Evolutionary conservation across 2,888 invertebrate genomes (phyloP).

Genomic region (Habroteleia sp.): DNA sequence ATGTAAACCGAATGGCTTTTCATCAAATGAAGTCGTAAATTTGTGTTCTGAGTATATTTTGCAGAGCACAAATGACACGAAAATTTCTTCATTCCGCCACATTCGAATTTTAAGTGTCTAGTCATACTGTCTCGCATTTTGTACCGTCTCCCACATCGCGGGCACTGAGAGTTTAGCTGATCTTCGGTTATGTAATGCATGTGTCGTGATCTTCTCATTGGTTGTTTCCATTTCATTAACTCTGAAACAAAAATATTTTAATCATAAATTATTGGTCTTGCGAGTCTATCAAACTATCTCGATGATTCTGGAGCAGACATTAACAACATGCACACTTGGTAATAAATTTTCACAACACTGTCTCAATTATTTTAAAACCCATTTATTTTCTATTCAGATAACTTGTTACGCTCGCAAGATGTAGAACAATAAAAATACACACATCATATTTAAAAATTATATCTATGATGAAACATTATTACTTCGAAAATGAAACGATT

Average conservation of each 20-base stretch:
- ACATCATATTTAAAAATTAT: constrained; percentile 6
- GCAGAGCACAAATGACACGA: constrained; percentile 71
- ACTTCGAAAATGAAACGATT: no score
- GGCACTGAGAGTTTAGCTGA: constrained; percentile 28
- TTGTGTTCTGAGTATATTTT: constrained; percentile 66
- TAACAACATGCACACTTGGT: constrained; percentile 18
- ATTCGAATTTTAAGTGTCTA: constrained; percentile 80
- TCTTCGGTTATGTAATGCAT: constrained; percentile 77
- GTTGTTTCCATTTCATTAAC: not conserved
- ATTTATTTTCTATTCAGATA: constrained; percentile 23
- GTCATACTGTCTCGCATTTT: constrained; percentile 75
- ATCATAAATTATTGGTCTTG: not conserved
- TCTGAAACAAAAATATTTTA: constrained; percentile 23
- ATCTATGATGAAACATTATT: constrained; percentile 5
- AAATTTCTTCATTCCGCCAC: constrained; percentile 74
- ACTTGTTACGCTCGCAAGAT: not conserved
- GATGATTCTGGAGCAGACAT: not conserved
- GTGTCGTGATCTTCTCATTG: constrained; percentile 17
- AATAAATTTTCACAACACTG: constrained; percentile 27
- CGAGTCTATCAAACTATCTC: not conserved
- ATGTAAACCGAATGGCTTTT: constrained; percentile 29
- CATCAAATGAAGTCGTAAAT: constrained; percentile 36
- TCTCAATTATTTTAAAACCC: constrained; percentile 15
- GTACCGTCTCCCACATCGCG: constrained; percentile 27
- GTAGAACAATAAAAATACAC: constrained; percentile 30